Conservation (phyloP, 64 coral and sea anemone genomes). For the Pocillopora verrucosa region DNA sequence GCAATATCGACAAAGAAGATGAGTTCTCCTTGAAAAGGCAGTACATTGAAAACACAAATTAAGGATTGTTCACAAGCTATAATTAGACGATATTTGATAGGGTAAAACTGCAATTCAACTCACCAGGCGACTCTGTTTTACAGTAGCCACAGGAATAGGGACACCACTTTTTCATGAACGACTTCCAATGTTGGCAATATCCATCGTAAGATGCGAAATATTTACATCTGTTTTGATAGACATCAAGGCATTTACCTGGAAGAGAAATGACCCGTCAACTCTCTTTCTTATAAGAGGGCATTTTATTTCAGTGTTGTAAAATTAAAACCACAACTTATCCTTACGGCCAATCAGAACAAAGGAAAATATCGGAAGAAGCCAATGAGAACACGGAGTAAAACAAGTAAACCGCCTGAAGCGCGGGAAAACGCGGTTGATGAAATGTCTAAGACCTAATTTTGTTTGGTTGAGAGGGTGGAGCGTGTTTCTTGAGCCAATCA, state of each 20-base stretch:
- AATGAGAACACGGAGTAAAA: too few relatives aligned
- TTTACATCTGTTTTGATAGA: conserved; percentile 12
- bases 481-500: too few relatives aligned
- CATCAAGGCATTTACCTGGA: conserved; percentile 60
- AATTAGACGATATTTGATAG: neutral
- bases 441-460: too few relatives aligned
- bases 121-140: neutral
- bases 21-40: neutral
- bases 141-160: conserved; percentile 64
- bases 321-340: neutral
- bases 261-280: neutral
- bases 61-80: neutral
- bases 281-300: too few relatives aligned
- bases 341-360: too few relatives aligned
- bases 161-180: conserved; percentile 58
- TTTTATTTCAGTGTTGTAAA: too few relatives aligned
- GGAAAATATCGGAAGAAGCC: too few relatives aligned
- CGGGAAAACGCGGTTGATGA: too few relatives aligned
- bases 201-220: conserved; percentile 7
- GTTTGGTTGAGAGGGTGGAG: too few relatives aligned
- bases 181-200: conserved; percentile 46
- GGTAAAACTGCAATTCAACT: neutral
- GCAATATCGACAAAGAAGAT: too few relatives aligned
- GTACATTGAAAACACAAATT: neutral
- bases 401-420: too few relatives aligned